Conservation (phyloP, 1,140 invertebrate species). For the Antheraea mylitta region DNA sequence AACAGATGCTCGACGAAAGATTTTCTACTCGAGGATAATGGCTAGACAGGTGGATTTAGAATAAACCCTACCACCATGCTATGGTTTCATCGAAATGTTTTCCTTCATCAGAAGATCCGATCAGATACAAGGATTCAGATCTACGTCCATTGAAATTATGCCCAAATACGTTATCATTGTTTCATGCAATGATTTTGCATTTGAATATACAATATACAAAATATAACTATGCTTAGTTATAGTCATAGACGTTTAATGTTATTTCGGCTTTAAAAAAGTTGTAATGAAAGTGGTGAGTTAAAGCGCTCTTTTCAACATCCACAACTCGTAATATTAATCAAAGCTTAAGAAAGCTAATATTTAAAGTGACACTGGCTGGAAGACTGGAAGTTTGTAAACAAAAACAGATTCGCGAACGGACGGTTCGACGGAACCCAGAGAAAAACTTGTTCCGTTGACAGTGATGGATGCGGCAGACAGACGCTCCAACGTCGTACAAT, state of each 20-base stretch:
- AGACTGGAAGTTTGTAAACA: slow-evolving; percentile 55
- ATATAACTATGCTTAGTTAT: background rate
- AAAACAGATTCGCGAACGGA: slow-evolving; percentile 48
- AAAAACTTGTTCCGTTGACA: slow-evolving; percentile 66
- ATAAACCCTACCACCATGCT: no score
- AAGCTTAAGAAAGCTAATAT: slow-evolving; percentile 43
- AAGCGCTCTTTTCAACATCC: slow-evolving; percentile 10
- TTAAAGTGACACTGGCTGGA: slow-evolving; percentile 48
- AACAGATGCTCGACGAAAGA: no score
- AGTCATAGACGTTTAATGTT: background rate
- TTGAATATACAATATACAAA: no score
- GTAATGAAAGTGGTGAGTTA: background rate
- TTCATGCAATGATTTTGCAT: no score
- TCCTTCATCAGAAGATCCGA: no score
- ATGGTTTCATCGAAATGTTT: no score
- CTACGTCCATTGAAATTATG: no score
- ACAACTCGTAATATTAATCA: slow-evolving; percentile 32
- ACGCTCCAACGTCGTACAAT: slow-evolving; percentile 17
- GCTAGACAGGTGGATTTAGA: no score
- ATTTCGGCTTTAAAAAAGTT: background rate
- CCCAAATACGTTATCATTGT: no score
- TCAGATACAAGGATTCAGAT: no score
- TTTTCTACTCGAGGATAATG: no score
- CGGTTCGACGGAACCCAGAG: slow-evolving; percentile 51
- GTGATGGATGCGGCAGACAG: slow-evolving; percentile 52